Base-by-base conservation (phyloP, 1,140 invertebrate genomes). In the Chymomyza costata region DNA sequence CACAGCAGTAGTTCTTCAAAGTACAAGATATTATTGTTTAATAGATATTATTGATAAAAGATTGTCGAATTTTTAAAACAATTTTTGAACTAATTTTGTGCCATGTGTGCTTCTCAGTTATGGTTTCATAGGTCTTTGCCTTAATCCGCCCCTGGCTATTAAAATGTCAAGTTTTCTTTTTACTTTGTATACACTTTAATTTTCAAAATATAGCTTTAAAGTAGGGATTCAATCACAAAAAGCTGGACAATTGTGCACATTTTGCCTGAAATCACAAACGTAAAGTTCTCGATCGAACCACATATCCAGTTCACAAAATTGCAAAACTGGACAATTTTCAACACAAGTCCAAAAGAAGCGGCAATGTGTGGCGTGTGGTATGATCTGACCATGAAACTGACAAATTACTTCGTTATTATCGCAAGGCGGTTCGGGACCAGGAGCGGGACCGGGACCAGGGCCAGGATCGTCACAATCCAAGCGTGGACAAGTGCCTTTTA, bases 271-370 rank as follows among this genome's bases (percentile, higher is more conserved):
- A 35, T 64, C 49, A n/a, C 71, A 78, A 10, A 71, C 58, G 8
- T 53, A 71, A 1, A 3, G 11, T 3, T 67, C 37, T 7, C 54
- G 43, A 30, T 78, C 14, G 18, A 73, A 78, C 73, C 73, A 80
- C 8, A 6, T 55, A 17, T 73, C 73, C 1, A 2, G 2, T 55
- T 78, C 67, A 30, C 73, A 78, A 52, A 73, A 71, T 0, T 68
- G 54, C 38, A 73, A 1, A 3, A 13, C 28, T 2, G 73, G 52
- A 15, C 73, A 73, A 0, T 5, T 2, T 1, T 52, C 30, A 16
- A 58, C 28, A 21, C 73, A 78, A 30, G 13, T 68, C 52, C 69
- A 80, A 7, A 55, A 78, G 5, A 53, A 10, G 6, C 46, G 63
- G 11, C 73, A 78, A 11, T 78, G 73, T n/a, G 46, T 14, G 1